Evolutionary conservation across 2,113 vertebrate species (phyloP).

Genomic region (Myotis brandtii): DNA sequence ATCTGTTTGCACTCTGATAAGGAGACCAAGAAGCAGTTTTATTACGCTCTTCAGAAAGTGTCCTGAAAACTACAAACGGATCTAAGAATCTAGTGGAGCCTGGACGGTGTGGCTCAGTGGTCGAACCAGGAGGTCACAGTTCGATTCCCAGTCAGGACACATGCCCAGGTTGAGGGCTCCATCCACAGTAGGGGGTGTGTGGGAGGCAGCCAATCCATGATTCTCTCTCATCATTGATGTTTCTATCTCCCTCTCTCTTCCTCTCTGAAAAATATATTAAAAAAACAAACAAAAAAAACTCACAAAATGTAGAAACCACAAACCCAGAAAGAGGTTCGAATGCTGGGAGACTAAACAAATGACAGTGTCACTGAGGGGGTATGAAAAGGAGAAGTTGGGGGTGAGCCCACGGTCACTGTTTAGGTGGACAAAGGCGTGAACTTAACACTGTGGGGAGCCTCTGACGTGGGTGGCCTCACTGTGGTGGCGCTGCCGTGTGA

Average conservation of each 20-base stretch:
- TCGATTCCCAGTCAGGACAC: too few relatives aligned
- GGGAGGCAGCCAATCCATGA: too few relatives aligned
- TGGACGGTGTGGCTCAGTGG: too few relatives aligned
- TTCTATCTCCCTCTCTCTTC: too few relatives aligned
- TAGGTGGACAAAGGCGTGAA: background rate
- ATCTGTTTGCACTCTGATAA: too few relatives aligned
- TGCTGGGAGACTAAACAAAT: background rate
- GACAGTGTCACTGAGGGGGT: background rate
- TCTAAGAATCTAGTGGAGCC: background rate
- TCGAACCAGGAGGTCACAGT: too few relatives aligned
- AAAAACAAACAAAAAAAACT: background rate
- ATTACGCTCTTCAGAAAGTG: background rate
- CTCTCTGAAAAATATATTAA: too few relatives aligned
- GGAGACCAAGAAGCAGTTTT: background rate
- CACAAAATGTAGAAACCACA: background rate
- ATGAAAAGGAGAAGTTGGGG: background rate
- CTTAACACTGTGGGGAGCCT: background rate
- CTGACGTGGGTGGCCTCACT: background rate
- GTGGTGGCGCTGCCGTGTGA: accelerated
- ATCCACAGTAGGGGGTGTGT: too few relatives aligned
- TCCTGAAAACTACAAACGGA: background rate
- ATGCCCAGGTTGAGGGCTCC: too few relatives aligned
- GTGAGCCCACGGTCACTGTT: background rate
- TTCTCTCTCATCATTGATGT: too few relatives aligned
- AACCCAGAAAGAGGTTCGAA: background rate